Conservation (phyloP, 2,797 vertebrate genomes). For the Leucoraja ocellata region DNA sequence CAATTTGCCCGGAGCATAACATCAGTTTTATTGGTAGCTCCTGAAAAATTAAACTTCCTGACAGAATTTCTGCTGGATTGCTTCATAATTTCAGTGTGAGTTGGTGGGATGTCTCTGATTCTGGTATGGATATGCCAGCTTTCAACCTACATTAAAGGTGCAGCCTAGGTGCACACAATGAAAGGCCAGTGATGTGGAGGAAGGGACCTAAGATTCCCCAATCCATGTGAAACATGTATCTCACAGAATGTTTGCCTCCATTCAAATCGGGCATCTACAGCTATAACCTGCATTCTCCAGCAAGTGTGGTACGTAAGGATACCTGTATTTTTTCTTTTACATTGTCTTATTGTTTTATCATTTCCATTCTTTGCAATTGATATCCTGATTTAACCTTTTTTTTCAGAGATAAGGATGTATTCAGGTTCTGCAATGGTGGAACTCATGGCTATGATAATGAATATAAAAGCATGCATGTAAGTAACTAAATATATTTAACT, state of each 20-base stretch:
- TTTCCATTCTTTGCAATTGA: not conserved
- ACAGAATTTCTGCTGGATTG: not conserved
- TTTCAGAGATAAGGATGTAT: conserved; percentile 44
- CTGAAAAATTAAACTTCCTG: not conserved
- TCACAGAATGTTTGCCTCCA: not conserved
- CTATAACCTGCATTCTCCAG: not conserved
- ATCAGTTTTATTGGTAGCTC: not conserved
- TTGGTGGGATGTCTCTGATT: not conserved
- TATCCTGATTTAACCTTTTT: not conserved
- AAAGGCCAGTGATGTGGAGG: not conserved
- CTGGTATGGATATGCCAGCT: not conserved
- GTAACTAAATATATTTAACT: conserved; percentile 41
- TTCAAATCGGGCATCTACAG: not conserved
- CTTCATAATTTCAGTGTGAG: not conserved
- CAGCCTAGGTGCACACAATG: too few relatives aligned
- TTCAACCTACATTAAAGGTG: not conserved
- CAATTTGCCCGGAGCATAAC: not conserved
- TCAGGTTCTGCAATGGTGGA: conserved; percentile 64
- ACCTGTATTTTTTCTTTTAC: not conserved
- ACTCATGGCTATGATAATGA: conserved; percentile 87
- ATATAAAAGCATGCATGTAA: conserved; percentile 90
- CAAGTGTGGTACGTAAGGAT: too few relatives aligned
- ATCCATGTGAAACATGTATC: too few relatives aligned
- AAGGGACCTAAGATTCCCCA: not conserved
- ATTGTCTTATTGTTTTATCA: not conserved